Evolutionary conservation across 2,797 vertebrate genomes (phyloP).

Genomic region (Argya squamiceps): DNA sequence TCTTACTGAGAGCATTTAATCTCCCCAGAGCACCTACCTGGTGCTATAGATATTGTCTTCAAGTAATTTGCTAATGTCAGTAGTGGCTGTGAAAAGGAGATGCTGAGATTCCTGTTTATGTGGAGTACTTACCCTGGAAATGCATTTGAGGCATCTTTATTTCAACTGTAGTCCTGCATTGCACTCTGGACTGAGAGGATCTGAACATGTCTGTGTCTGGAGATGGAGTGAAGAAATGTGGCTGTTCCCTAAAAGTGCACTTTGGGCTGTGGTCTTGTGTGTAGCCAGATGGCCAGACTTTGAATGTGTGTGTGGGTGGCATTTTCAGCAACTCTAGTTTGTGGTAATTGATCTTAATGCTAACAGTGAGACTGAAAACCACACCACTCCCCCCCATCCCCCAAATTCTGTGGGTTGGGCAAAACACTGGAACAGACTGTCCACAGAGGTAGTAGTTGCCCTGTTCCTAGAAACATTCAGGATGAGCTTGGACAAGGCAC

Average conservation of each 20-base stretch:
- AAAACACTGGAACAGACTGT: background rate
- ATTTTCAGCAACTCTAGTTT: background rate
- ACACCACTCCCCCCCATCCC: background rate
- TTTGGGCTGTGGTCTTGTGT: background rate
- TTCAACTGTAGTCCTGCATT: background rate
- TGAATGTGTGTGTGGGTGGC: background rate
- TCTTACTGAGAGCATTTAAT: background rate
- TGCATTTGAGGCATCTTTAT: background rate
- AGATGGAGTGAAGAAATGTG: background rate
- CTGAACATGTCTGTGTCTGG: background rate
- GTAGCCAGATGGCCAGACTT: background rate
- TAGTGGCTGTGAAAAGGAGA: background rate
- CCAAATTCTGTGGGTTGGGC: background rate
- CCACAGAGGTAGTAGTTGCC: background rate
- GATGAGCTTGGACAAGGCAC: background rate
- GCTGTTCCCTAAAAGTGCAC: background rate
- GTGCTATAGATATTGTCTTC: background rate
- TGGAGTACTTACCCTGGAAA: background rate
- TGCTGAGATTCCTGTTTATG: background rate
- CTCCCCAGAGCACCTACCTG: background rate
- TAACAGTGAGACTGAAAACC: background rate
- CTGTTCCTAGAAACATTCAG: background rate
- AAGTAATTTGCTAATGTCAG: background rate
- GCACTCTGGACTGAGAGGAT: background rate
- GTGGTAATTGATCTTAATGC: background rate